Evolutionary conservation across 1,140 invertebrate genomes (phyloP).

Genomic region (Halotydeus destructor): DNA sequence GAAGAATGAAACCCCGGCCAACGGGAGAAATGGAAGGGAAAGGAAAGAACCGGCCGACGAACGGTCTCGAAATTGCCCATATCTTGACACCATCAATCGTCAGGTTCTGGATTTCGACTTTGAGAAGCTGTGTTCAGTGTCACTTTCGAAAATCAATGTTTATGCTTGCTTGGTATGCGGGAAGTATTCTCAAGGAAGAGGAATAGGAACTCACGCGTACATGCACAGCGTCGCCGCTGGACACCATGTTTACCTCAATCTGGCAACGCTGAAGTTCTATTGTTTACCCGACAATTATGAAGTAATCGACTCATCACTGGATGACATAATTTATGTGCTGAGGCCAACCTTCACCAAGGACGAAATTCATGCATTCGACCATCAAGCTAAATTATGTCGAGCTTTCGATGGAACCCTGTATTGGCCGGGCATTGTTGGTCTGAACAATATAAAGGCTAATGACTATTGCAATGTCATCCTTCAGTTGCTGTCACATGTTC

Average conservation of each 20-base stretch:
- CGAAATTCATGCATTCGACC: constrained; percentile 60
- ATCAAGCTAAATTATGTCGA: constrained; percentile 60
- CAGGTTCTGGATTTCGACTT: constrained; percentile 99
- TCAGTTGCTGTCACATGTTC: constrained; percentile 79
- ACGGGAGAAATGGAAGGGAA: too few relatives aligned
- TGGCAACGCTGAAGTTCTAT: constrained; percentile 93
- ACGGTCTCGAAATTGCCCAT: constrained; percentile 45
- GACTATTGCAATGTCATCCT: constrained; percentile 98
- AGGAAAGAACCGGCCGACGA: background rate
- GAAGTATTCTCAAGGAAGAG: constrained; percentile 95
- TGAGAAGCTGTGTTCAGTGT: constrained; percentile 96
- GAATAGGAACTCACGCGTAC: constrained; percentile 94
- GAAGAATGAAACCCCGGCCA: too few relatives aligned
- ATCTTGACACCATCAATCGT: constrained; percentile 84
- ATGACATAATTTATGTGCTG: constrained; percentile 50
- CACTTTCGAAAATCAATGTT: constrained; percentile 92
- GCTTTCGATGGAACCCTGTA: constrained; percentile 94
- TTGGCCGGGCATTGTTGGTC: constrained; percentile 56
- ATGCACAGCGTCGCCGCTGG: constrained; percentile 91
- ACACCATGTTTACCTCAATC: constrained; percentile 93
- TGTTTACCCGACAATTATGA: constrained; percentile 99
- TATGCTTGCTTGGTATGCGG: constrained; percentile 99
- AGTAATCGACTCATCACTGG: constrained; percentile 89
- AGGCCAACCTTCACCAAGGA: constrained; percentile 81
- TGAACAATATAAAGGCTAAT: constrained; percentile 99